A percentile compares a stretch with the other conserved stretches of the same genome.
phyloP scores from a whole-genome alignment of 2,797 vertebrate species.

The Macrochelys suwanniensis region DNA sequence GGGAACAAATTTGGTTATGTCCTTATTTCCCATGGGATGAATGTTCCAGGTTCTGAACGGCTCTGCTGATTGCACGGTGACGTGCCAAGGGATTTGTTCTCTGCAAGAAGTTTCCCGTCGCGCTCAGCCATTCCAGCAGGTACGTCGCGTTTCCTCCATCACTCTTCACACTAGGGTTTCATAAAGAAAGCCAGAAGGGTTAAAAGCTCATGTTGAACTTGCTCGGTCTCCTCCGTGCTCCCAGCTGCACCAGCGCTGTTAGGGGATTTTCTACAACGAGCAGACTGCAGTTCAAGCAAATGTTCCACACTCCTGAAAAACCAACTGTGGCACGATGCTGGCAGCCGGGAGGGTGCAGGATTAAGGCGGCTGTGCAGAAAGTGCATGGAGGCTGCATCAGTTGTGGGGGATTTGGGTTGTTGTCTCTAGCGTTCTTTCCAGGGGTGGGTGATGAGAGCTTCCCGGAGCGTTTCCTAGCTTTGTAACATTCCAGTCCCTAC shows the following conservation, averaged over 20 bases:
- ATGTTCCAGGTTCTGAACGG: background rate
- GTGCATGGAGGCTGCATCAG: background rate
- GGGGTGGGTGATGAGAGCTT: background rate
- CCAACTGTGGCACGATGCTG: background rate
- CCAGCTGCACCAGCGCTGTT: background rate
- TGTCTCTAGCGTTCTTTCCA: background rate
- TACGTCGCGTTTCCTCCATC: rapidly evolving
- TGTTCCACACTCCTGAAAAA: background rate
- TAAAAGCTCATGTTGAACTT: background rate
- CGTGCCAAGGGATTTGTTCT: rapidly evolving
- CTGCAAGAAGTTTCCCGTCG: background rate
- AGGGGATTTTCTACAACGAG: background rate
- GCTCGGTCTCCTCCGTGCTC: background rate
- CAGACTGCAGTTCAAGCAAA: background rate
- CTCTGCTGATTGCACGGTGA: background rate
- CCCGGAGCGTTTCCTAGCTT: background rate
- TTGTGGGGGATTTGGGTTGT: background rate
- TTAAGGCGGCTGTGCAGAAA: background rate
- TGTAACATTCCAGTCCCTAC: background rate
- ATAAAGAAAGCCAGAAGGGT: background rate
- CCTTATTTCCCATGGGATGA: background rate
- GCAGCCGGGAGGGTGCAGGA: background rate
- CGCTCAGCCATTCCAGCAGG: rapidly evolving
- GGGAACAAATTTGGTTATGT: background rate
- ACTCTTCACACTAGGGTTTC: background rate